phyloP scores from a whole-genome alignment of 2,888 invertebrate species.

The Lasioglossum zephyrum region DNA sequence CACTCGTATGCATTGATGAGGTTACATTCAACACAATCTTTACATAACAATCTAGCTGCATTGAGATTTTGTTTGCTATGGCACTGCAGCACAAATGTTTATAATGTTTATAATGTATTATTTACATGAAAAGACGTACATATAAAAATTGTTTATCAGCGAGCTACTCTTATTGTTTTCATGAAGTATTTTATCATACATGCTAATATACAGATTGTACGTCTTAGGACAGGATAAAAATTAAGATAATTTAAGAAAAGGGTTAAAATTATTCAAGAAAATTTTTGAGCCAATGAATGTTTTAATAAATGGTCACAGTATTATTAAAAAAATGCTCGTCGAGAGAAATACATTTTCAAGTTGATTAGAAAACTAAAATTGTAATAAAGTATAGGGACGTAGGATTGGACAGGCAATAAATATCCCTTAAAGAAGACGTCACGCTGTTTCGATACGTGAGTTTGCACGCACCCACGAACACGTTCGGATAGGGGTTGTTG shows the following conservation, averaged over 20 bases:
- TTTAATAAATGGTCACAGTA: not conserved
- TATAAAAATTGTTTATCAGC: not conserved
- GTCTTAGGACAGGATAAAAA: too few relatives aligned
- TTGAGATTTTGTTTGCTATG: too few relatives aligned
- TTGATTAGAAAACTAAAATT: not conserved
- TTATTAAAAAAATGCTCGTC: not conserved
- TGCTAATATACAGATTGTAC: too few relatives aligned
- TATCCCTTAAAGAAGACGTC: conserved; percentile 11
- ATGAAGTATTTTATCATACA: not conserved
- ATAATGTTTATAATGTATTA: too few relatives aligned
- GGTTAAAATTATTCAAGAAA: not conserved
- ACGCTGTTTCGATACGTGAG: conserved; percentile 26
- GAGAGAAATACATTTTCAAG: not conserved
- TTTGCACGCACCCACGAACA: conserved; percentile 34
- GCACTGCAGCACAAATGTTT: too few relatives aligned
- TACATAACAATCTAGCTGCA: not conserved
- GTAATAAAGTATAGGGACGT: not conserved
- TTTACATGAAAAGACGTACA: not conserved
- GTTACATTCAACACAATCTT: not conserved
- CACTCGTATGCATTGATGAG: not conserved
- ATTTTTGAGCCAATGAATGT: not conserved
- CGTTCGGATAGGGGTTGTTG: conserved; percentile 32
- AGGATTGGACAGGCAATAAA: conserved; percentile 22
- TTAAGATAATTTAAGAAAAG: not conserved
- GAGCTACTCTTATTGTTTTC: not conserved